Evolutionary conservation across 2,113 vertebrate species (phyloP).

Genomic region (Nyctereutes procyonoides): DNA sequence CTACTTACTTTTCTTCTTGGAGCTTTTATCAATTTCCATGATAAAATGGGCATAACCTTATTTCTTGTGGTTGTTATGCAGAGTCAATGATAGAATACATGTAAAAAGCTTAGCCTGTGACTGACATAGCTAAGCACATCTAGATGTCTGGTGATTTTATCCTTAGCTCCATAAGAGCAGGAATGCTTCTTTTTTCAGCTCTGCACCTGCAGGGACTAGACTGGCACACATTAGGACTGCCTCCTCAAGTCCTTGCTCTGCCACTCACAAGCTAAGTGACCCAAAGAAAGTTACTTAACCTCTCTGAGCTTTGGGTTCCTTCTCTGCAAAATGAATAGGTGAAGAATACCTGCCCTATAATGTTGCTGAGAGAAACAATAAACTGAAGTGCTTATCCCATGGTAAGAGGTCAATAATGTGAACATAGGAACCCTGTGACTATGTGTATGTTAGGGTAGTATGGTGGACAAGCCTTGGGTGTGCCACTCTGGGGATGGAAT

Average conservation of each 20-base stretch:
- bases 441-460: neutral
- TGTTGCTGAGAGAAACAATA: neutral
- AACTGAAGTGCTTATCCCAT: neutral
- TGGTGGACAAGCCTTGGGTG: neutral
- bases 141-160: neutral
- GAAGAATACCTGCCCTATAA: neutral
- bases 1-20: neutral
- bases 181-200: neutral
- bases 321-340: neutral
- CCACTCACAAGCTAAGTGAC: neutral
- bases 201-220: neutral
- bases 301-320: neutral
- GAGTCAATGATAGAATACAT: neutral
- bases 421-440: neutral
- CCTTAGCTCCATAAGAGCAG: neutral
- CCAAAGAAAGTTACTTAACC: neutral
- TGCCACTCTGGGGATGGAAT: neutral
- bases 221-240: neutral
- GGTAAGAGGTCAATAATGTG: neutral
- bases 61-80: neutral
- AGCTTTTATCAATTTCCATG: neutral
- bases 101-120: neutral
- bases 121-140: neutral
- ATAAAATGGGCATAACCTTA: constrained; percentile 7
- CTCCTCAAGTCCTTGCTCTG: neutral